Evolutionary conservation across 2,888 invertebrate genomes (phyloP).

Genomic region (Mimachlamys varia): DNA sequence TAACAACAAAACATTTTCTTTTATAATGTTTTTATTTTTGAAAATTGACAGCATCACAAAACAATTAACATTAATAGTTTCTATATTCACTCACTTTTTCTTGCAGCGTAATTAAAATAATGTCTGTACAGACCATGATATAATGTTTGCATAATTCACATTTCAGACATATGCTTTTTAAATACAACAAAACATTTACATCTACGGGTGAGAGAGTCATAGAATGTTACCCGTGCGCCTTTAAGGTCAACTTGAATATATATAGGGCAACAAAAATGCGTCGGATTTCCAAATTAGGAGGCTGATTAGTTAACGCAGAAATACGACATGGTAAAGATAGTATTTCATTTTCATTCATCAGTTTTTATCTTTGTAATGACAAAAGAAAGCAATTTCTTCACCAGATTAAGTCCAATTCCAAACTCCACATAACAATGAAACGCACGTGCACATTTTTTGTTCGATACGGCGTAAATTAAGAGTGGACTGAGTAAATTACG

Average conservation of each 20-base stretch:
- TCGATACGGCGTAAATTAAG: background rate
- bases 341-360: constrained; percentile 25
- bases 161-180: no score
- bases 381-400: background rate
- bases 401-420: constrained; percentile 26
- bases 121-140: no score
- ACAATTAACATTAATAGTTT: no score
- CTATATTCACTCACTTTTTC: no score
- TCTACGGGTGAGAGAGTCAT: background rate
- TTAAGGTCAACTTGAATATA: background rate
- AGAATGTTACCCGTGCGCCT: background rate
- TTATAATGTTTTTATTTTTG: no score
- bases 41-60: no score
- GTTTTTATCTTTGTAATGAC: constrained; percentile 31
- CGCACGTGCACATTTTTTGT: constrained; percentile 17
- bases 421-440: background rate
- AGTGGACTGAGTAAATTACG: background rate
- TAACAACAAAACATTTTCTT: no score
- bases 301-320: background rate
- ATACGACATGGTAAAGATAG: background rate
- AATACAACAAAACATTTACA: no score
- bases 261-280: background rate
- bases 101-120: no score
- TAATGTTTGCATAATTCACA: no score
- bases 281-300: background rate